phyloP scores from a whole-genome alignment of 2,888 invertebrate genomes.

The Creontiades dilutus region DNA sequence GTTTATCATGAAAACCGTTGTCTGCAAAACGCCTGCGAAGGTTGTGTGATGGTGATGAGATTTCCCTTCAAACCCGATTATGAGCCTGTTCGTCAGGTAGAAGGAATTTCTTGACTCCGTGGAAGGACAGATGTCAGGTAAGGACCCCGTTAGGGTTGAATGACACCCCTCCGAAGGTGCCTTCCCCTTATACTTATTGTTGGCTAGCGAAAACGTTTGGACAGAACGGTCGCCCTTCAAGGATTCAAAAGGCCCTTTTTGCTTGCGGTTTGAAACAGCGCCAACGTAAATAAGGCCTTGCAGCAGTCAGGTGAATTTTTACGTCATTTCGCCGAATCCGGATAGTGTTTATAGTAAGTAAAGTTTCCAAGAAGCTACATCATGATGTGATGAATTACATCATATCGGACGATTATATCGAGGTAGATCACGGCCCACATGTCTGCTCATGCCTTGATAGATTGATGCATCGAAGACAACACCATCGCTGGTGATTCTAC shows the following conservation, averaged over 20 bases:
- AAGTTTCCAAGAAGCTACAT: no score
- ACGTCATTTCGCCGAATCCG: no score
- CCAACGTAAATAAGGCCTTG: background rate
- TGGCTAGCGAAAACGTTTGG: constrained; percentile 62
- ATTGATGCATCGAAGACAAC: no score
- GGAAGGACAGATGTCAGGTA: constrained; percentile 66
- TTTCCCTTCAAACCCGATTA: constrained; percentile 39
- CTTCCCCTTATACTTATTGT: constrained; percentile 29
- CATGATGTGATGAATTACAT: no score
- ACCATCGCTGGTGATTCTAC: no score
- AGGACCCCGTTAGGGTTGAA: constrained; percentile 70
- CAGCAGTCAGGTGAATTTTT: no score
- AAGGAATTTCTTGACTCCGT: constrained; percentile 38
- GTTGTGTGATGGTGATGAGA: constrained; percentile 23
- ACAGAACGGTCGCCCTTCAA: constrained; percentile 45
- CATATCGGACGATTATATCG: no score
- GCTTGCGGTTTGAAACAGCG: constrained; percentile 16
- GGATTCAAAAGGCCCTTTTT: constrained; percentile 20
- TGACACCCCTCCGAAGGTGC: constrained; percentile 54
- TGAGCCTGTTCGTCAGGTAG: constrained; percentile 45
- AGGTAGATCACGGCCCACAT: no score
- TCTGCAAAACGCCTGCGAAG: background rate
- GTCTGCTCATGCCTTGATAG: no score
- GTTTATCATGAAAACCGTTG: background rate
- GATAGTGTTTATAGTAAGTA: no score